A percentile compares a stretch with the other conserved stretches of the same genome.
Evolutionary conservation across 2,797 vertebrate genomes (phyloP).

Genomic region (Sarcoramphus papa): DNA sequence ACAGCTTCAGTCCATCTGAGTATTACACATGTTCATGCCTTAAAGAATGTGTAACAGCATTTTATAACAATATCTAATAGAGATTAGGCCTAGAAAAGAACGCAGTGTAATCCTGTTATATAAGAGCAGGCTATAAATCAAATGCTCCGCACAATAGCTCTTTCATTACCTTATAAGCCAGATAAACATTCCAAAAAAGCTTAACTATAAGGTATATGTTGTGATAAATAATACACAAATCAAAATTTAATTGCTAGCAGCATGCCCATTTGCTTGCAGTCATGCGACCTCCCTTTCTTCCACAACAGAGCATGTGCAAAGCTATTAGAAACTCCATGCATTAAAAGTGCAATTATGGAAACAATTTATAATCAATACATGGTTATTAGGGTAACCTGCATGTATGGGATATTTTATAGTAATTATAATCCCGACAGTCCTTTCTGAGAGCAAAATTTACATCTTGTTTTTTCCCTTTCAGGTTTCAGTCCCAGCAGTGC

Average conservation of each 20-base stretch:
- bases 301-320: not conserved
- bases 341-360: slow-evolving; percentile 16
- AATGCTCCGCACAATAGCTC: not conserved
- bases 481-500: slow-evolving; percentile 59
- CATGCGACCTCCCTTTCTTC: not conserved
- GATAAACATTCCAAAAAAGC: not conserved
- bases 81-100: slow-evolving; percentile 12
- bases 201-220: not conserved
- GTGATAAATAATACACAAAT: not conserved
- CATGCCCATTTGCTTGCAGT: not conserved
- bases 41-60: not conserved
- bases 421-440: not conserved
- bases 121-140: slow-evolving; percentile 8
- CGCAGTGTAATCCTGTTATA: not conserved
- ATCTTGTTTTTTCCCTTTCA: not conserved
- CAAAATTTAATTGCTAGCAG: not conserved
- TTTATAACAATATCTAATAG: slow-evolving; percentile 10
- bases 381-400: slow-evolving; percentile 12
- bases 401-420: not conserved
- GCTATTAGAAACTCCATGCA: not conserved
- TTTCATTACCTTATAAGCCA: not conserved
- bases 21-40: not conserved
- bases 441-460: not conserved
- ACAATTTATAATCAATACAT: not conserved
- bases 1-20: not conserved